Conservation (phyloP, 2,797 vertebrate genomes). For the Antennarius maculatus region DNA sequence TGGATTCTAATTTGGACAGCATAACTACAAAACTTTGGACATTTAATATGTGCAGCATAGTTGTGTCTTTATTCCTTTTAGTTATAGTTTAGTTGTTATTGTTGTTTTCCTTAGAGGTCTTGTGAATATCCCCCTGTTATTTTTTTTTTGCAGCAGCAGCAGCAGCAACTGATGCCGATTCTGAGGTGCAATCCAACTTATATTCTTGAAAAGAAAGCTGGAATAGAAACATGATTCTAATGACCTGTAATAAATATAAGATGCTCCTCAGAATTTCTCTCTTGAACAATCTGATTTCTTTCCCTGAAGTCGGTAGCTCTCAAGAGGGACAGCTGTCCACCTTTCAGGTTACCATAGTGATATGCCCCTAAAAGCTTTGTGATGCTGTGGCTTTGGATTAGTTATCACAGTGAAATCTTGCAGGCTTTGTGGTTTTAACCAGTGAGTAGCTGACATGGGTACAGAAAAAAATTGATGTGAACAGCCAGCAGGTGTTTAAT, state of each 20-base stretch:
- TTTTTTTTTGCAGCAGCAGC: too few relatives aligned
- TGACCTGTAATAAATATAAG: not conserved
- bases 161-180: not conserved
- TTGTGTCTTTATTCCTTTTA: too few relatives aligned
- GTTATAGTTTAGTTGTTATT: too few relatives aligned
- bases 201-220: not conserved
- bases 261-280: not conserved
- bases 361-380: not conserved
- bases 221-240: not conserved
- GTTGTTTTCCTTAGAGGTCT: too few relatives aligned
- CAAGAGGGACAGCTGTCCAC: not conserved
- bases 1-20: too few relatives aligned
- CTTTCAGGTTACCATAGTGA: not conserved
- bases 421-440: constrained; percentile 19
- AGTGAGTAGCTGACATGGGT: not conserved
- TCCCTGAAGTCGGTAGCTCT: not conserved
- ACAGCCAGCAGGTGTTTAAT: not conserved
- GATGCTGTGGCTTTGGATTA: not conserved
- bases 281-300: not conserved
- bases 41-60: too few relatives aligned
- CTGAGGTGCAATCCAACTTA: not conserved
- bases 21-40: too few relatives aligned
- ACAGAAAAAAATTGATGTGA: not conserved
- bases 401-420: too few relatives aligned
- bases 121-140: not conserved